A percentile compares a stretch with the other conserved stretches of the same genome.
Conservation (phyloP, 1,140 invertebrate genomes). For the Apis laboriosa region DNA sequence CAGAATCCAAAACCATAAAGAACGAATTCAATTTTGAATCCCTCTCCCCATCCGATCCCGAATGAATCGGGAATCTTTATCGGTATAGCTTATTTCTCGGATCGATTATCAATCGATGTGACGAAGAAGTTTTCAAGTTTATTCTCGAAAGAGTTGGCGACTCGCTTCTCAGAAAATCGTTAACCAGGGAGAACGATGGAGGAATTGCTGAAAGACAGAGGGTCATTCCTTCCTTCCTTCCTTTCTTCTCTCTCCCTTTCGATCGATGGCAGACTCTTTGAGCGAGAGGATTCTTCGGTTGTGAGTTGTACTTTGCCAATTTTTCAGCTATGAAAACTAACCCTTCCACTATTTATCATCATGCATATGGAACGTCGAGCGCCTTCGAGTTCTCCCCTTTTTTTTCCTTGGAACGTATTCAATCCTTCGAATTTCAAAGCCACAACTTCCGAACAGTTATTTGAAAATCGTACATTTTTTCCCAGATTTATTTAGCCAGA, state of each 20-base stretch:
- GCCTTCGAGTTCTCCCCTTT: too few relatives aligned
- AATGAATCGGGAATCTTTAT: constrained; percentile 2
- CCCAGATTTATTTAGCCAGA: too few relatives aligned
- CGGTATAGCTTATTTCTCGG: neutral
- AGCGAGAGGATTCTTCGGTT: neutral
- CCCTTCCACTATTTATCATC: too few relatives aligned
- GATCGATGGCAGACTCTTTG: neutral
- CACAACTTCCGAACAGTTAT: too few relatives aligned
- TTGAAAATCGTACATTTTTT: too few relatives aligned
- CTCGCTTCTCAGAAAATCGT: neutral
- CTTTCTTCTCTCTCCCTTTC: too few relatives aligned
- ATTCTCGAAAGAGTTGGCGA: neutral
- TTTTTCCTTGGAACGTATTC: too few relatives aligned
- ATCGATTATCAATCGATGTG: neutral
- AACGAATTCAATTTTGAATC: neutral
- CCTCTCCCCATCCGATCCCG: neutral
- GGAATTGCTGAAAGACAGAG: neutral
- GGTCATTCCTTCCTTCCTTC: neutral
- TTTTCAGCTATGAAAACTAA: too few relatives aligned
- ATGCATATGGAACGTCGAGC: too few relatives aligned
- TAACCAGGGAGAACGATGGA: neutral
- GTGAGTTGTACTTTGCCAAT: too few relatives aligned
- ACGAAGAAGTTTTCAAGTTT: neutral
- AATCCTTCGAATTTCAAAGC: too few relatives aligned
- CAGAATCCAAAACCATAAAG: neutral